Evolutionary conservation across 2,797 vertebrate genomes (phyloP).

Genomic region (Okamejei kenojei): DNA sequence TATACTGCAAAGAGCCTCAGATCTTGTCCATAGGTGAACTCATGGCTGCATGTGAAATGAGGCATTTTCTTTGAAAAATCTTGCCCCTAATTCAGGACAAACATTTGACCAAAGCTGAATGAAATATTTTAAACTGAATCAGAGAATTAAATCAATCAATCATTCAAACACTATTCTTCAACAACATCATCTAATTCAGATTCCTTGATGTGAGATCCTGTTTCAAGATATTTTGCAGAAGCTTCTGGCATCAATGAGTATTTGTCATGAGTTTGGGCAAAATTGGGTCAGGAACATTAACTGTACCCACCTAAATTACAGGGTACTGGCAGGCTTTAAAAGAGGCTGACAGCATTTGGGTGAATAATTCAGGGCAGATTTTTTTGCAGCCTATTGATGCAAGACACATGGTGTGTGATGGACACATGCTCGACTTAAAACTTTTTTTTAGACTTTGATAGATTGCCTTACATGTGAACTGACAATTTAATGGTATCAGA

Average conservation of each 20-base stretch:
- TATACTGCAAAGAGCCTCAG: too few relatives aligned
- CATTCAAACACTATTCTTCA: too few relatives aligned
- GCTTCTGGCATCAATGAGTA: too few relatives aligned
- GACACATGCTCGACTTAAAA: neutral
- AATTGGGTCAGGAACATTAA: neutral
- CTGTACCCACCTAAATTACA: neutral
- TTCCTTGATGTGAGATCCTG: neutral
- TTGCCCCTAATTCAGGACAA: too few relatives aligned
- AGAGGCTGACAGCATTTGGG: neutral
- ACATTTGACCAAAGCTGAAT: too few relatives aligned
- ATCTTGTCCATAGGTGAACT: too few relatives aligned
- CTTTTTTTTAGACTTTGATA: neutral
- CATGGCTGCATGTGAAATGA: too few relatives aligned
- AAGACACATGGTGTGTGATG: neutral
- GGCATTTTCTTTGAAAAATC: too few relatives aligned
- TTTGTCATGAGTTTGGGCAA: neutral
- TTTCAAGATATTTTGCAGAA: too few relatives aligned
- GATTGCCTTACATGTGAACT: constrained; percentile 15
- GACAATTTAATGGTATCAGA: constrained; percentile 15
- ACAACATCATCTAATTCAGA: neutral
- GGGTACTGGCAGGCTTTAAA: neutral
- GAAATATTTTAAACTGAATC: too few relatives aligned
- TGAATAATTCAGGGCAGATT: neutral
- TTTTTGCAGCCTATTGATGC: neutral
- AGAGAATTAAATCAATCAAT: too few relatives aligned